A percentile compares a stretch with the other conserved stretches of the same genome.
Conservation (phyloP, 2,888 invertebrate genomes). For the Ochropleura leucogaster region DNA sequence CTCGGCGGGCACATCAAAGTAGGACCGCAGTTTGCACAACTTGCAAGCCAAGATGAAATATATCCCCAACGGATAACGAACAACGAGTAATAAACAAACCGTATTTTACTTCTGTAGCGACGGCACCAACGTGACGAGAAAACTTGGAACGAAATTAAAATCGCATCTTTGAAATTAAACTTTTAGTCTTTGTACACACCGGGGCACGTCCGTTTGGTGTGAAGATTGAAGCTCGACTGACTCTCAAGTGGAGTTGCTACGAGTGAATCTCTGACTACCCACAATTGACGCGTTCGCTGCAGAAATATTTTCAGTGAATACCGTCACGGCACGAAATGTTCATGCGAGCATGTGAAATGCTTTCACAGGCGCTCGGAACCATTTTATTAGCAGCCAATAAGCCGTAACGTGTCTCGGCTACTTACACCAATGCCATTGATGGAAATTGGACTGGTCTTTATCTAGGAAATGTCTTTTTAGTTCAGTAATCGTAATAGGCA, state of each 20-base stretch:
- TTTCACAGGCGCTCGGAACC: slow-evolving; percentile 69
- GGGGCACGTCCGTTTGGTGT: slow-evolving; percentile 60
- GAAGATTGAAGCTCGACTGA: slow-evolving; percentile 70
- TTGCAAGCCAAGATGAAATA: slow-evolving; percentile 61
- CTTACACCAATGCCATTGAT: slow-evolving; percentile 56
- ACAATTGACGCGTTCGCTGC: slow-evolving; percentile 61
- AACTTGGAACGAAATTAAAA: slow-evolving; percentile 48
- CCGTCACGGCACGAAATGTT: slow-evolving; percentile 71
- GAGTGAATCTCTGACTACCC: slow-evolving; percentile 67
- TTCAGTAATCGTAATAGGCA: slow-evolving; percentile 29
- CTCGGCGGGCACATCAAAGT: slow-evolving; percentile 50
- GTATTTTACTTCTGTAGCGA: slow-evolving; percentile 51
- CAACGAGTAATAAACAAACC: slow-evolving; percentile 59
- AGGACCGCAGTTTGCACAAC: slow-evolving; percentile 46
- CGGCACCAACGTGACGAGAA: slow-evolving; percentile 42
- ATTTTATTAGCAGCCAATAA: slow-evolving; percentile 81
- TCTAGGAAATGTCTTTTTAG: slow-evolving; percentile 43
- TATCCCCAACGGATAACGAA: slow-evolving; percentile 49
- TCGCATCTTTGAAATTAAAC: slow-evolving; percentile 45
- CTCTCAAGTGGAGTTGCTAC: slow-evolving; percentile 54
- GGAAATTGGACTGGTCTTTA: slow-evolving; percentile 56
- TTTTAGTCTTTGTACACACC: slow-evolving; percentile 58
- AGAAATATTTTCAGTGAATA: slow-evolving; percentile 73
- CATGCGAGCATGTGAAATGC: slow-evolving; percentile 74
- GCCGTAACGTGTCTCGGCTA: slow-evolving; percentile 63